Evolutionary conservation across 2,888 invertebrate species (phyloP).

Genomic region (Sphaerophoria taeniata): DNA sequence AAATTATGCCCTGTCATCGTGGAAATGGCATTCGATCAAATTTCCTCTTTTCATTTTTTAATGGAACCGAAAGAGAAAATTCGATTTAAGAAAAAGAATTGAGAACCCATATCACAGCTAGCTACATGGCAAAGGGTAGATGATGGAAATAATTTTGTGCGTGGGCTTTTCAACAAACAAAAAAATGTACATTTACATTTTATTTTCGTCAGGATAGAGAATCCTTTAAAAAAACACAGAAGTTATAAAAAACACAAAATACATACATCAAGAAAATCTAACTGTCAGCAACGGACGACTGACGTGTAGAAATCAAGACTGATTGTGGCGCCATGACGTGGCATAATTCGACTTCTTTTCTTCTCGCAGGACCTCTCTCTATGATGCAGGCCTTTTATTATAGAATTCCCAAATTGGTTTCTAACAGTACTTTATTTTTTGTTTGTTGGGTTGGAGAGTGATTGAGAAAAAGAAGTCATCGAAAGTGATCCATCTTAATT

Average conservation of each 20-base stretch:
- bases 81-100: slow-evolving; percentile 28
- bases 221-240: slow-evolving; percentile 28
- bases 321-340: slow-evolving; percentile 74
- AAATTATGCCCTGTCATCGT: slow-evolving; percentile 66
- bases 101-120: slow-evolving; percentile 19
- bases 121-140: slow-evolving; percentile 26
- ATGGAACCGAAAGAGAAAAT: slow-evolving; percentile 54
- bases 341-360: slow-evolving; percentile 49
- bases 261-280: slow-evolving; percentile 58
- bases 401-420: slow-evolving; percentile 72
- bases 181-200: slow-evolving; percentile 57
- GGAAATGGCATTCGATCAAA: slow-evolving; percentile 71
- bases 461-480: slow-evolving; percentile 78
- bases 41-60: slow-evolving; percentile 29
- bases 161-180: slow-evolving; percentile 3
- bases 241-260: neutral
- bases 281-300: slow-evolving; percentile 57
- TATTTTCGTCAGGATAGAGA: slow-evolving; percentile 24
- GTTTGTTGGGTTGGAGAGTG: slow-evolving; percentile 32
- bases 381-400: slow-evolving; percentile 62
- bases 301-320: slow-evolving; percentile 73
- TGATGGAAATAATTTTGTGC: neutral
- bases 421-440: slow-evolving; percentile 10
- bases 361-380: slow-evolving; percentile 6
- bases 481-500: slow-evolving; percentile 81